Base-by-base conservation (phyloP, 2,113 vertebrate species). In the Notarius quadriscutis region DNA sequence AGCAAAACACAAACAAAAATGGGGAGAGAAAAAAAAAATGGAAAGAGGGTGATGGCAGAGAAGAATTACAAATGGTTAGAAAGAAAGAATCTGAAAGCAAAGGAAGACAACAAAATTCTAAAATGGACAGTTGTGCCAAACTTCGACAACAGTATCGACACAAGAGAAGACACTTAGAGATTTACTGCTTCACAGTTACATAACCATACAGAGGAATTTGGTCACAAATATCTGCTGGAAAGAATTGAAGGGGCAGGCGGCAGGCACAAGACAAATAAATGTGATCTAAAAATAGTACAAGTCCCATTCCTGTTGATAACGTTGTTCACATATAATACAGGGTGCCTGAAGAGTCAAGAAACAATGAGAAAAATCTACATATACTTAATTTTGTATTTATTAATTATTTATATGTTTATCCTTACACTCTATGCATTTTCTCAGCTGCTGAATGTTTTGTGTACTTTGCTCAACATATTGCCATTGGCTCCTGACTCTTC, bases 61-160 rank as follows among this genome's bases (percentile, higher is more conserved):
- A 95, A 95, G 93, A 94, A 94, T 93, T 95, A 95, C 90, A 94
- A 96, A 94, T 94, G 93, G 95, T 96, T 94, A 97, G 95, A 96
- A 96, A 95, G 91, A 87, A 95, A 93, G 91, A 93, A 91, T 89
- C 92, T 89, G 93, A 91, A 93, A 93, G 78, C 89, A 93, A 94
- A 93, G 92, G 91, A 93, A 93, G 92, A 94, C 92, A 94, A 94
- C 63, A 60, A 88, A 91, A 93, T 86, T 90, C 90, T 93, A 92
- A 92, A 92, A 92, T 84, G 81, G 81, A 92, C 88, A 90, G 84
- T 53, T 84, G 90, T 90, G 86, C 88, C 90, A 86, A 91, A 72
- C 60, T 71, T 14, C 83, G 51, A 83, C 65, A 86, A 88, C 81
- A 78, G 78, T 55, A 86, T 63, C 83, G 51, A 93, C 89, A 93